Evolutionary conservation across 30 jellyfish, hydroid and myxozoan species (phyloP).

Genomic region (Aurelia sp.): DNA sequence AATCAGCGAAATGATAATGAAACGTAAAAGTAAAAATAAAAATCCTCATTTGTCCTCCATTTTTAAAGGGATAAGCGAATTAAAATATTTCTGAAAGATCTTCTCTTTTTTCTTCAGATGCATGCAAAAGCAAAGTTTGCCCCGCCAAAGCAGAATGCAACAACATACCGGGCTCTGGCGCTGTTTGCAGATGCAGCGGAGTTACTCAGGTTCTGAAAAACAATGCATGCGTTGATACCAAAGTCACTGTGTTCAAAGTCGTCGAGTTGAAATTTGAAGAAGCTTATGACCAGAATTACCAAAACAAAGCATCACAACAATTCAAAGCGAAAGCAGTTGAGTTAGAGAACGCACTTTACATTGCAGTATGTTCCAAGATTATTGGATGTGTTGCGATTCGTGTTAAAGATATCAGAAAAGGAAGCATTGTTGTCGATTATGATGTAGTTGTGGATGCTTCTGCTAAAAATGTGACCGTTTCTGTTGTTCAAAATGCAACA

Average conservation of each 20-base stretch:
- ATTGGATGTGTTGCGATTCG: slow-evolving; percentile 1
- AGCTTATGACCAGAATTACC: slow-evolving; percentile 9
- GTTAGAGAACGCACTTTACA: slow-evolving; percentile 1
- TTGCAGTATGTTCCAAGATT: not conserved
- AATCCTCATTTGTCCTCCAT: too few relatives aligned
- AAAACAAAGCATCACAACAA: slow-evolving; percentile 22
- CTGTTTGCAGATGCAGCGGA: slow-evolving; percentile 19
- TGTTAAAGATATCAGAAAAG: slow-evolving; percentile 9
- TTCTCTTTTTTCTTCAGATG: not conserved
- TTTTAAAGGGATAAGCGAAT: too few relatives aligned
- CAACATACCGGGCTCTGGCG: not conserved
- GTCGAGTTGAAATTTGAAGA: slow-evolving; percentile 15
- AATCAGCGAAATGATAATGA: too few relatives aligned
- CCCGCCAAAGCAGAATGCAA: slow-evolving; percentile 4
- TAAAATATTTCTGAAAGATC: too few relatives aligned
- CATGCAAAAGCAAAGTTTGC: slow-evolving; percentile 9
- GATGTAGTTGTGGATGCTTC: slow-evolving; percentile 27
- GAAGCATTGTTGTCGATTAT: slow-evolving; percentile 25
- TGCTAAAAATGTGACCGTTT: not conserved
- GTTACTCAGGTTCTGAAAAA: slow-evolving; percentile 9
- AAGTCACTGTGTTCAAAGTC: slow-evolving; percentile 24
- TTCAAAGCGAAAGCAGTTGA: slow-evolving; percentile 17
- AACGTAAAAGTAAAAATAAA: too few relatives aligned
- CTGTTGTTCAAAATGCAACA: slow-evolving; percentile 15
- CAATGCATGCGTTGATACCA: not conserved